Conservation (phyloP, 2,113 vertebrate species). For the Rhadina sibilatrix region DNA sequence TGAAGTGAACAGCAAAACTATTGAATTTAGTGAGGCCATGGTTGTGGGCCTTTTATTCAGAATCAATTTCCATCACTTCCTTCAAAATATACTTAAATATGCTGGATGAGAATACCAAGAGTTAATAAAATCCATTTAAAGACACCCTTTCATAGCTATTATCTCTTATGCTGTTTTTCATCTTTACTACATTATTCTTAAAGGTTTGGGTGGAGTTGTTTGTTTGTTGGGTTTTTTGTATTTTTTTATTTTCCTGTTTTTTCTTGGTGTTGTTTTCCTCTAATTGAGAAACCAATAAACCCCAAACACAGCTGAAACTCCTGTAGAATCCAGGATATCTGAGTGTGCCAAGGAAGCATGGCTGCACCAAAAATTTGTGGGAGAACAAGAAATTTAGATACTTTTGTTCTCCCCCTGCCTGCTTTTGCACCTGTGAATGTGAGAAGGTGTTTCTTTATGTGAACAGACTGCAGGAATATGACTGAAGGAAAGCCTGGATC, state of each 20-base stretch:
- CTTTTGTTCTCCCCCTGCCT: not conserved
- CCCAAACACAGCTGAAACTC: not conserved
- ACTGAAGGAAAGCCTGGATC: not conserved
- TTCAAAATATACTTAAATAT: not conserved
- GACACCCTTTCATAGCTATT: not conserved
- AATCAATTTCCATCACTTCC: not conserved
- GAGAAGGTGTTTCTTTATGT: not conserved
- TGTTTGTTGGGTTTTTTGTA: fast-evolving
- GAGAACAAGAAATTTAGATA: not conserved
- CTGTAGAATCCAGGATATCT: not conserved
- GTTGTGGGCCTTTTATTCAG: not conserved
- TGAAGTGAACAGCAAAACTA: not conserved
- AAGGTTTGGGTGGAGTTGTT: not conserved
- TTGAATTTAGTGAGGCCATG: not conserved
- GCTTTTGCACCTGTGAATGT: not conserved
- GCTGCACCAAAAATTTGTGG: not conserved
- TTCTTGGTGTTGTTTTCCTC: not conserved
- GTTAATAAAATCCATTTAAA: not conserved
- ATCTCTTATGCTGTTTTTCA: not conserved
- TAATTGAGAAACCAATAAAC: not conserved
- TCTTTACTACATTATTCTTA: not conserved
- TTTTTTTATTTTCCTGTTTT: not conserved
- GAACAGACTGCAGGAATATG: not conserved
- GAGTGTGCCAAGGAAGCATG: not conserved
- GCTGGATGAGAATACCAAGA: not conserved